Percentiles rank a stretch among this genome's conserved stretches.
Conservation (phyloP, 2,113 vertebrate species). For the Caranx ignobilis region DNA sequence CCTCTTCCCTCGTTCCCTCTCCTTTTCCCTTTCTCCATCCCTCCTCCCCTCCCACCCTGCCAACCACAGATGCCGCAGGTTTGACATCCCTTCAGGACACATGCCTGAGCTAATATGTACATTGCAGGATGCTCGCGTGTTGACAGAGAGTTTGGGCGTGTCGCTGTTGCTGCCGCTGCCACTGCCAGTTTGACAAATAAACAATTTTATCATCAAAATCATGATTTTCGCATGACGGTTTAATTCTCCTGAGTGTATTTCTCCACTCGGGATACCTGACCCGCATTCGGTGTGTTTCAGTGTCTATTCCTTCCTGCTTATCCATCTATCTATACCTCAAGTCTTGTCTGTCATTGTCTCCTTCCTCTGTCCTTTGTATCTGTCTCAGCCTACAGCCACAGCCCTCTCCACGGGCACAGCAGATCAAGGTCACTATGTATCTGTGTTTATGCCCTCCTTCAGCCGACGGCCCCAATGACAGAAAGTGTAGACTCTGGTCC, state of each 20-base stretch:
- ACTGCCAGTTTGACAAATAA: constrained; percentile 39
- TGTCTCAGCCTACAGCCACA: constrained; percentile 10
- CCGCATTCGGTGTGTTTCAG: neutral
- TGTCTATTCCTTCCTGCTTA: neutral
- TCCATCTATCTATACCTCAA: constrained; percentile 1
- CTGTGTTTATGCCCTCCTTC: constrained; percentile 39
- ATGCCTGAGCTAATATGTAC: constrained; percentile 73
- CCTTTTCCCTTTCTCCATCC: constrained; percentile 55
- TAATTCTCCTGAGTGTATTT: neutral
- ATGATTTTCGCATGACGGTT: neutral
- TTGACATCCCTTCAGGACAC: constrained; percentile 72
- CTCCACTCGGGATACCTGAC: neutral
- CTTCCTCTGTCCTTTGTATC: constrained; percentile 39
- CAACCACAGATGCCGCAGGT: constrained; percentile 70
- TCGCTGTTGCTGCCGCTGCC: neutral
- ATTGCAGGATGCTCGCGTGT: constrained; percentile 58
- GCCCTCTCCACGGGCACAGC: constrained; percentile 29
- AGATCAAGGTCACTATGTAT: constrained; percentile 67
- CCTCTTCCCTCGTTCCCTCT: constrained; percentile 60
- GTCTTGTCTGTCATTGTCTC: constrained; percentile 3
- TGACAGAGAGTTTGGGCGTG: constrained; percentile 40
- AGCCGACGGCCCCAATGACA: constrained; percentile 60
- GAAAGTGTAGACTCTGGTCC: constrained; percentile 48
- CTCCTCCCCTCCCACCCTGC: constrained; percentile 56
- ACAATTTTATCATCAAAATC: neutral